phyloP scores from a whole-genome alignment of 2,797 vertebrate species.

The Hypotaenidia philippensis region DNA sequence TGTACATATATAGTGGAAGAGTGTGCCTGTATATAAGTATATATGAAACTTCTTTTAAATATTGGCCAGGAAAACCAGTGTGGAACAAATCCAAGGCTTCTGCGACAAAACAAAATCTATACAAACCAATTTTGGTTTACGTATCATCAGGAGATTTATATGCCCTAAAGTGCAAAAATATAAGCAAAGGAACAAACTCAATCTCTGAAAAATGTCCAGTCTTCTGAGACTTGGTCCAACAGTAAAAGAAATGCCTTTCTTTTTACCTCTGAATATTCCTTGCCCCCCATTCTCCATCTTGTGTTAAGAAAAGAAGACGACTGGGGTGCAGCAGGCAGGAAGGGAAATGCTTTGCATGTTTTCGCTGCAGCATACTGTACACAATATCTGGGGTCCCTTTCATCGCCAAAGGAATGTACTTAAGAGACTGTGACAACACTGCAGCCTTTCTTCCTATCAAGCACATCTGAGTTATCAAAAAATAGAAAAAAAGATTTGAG shows the following conservation, averaged over 20 bases:
- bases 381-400: neutral
- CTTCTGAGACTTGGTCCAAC: neutral
- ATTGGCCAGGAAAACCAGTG: neutral
- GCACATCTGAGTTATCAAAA: neutral
- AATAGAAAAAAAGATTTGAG: neutral
- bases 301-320: neutral
- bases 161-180: neutral
- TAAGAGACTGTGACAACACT: neutral
- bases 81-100: neutral
- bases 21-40: neutral
- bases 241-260: neutral
- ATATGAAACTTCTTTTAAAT: neutral
- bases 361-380: neutral
- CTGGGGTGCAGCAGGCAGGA: neutral
- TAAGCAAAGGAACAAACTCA: neutral
- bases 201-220: neutral
- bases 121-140: neutral
- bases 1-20: fast-evolving
- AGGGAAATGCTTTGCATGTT: neutral
- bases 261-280: neutral
- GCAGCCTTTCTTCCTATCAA: neutral
- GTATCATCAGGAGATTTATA: neutral
- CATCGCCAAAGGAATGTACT: neutral
- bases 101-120: neutral
- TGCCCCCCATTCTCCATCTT: neutral